A percentile compares a stretch with the other conserved stretches of the same genome.
phyloP scores from a whole-genome alignment of 1,140 invertebrate genomes.

The Solenopsis invicta region DNA sequence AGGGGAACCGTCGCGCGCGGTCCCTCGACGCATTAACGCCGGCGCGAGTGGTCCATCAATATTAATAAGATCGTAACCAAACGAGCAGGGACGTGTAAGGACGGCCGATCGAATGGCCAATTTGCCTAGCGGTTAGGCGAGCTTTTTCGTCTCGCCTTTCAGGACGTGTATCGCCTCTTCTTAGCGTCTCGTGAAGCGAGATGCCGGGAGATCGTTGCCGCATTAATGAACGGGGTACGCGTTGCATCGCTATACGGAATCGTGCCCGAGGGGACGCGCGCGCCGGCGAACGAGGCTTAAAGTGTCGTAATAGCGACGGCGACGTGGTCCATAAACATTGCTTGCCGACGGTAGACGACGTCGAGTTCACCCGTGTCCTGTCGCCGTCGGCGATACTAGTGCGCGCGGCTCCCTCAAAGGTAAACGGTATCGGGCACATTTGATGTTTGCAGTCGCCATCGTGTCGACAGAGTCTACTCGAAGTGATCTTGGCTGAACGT shows the following conservation, averaged over 20 bases:
- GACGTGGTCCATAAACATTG: conserved; percentile 62
- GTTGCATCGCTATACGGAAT: conserved; percentile 47
- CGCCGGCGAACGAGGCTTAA: conserved; percentile 49
- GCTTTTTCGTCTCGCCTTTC: conserved; percentile 55
- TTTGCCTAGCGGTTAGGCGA: conserved; percentile 61
- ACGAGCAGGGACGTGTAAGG: conserved; percentile 60
- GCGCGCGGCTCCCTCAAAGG: conserved; percentile 52
- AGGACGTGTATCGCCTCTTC: conserved; percentile 35
- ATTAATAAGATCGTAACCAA: conserved; percentile 77
- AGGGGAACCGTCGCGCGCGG: conserved; percentile 5
- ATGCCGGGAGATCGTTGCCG: conserved; percentile 16
- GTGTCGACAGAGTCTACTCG: conserved; percentile 22
- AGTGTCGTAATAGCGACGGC: conserved; percentile 68
- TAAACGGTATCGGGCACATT: conserved; percentile 55
- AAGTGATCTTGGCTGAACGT: background rate
- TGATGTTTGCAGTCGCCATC: conserved; percentile 51
- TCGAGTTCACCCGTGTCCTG: conserved; percentile 40
- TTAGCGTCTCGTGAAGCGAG: conserved; percentile 41
- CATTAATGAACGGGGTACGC: conserved; percentile 68
- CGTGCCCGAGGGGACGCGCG: conserved; percentile 45
- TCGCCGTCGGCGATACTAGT: conserved; percentile 57
- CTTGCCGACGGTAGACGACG: conserved; percentile 32
- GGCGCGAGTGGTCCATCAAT: conserved; percentile 77
- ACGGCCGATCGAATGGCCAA: conserved; percentile 65
- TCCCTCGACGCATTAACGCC: conserved; percentile 73